These are phyloP conservation scores for Hydrozoanthus gracilis DNA, from an alignment of 92 coral and sea anemone genomes.

Conservation along the genomic window DNA sequence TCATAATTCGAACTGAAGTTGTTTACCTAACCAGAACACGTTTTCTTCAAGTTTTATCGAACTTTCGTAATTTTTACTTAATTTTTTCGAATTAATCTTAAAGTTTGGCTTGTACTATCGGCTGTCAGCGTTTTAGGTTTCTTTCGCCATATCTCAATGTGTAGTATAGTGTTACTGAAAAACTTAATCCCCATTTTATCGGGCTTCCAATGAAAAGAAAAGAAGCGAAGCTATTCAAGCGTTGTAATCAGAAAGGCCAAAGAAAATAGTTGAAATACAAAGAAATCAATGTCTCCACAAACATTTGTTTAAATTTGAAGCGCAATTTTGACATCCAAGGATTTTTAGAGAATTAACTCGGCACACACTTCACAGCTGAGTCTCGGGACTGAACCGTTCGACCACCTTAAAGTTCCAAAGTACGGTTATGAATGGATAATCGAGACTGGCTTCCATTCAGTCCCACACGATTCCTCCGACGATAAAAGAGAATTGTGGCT, in stretches of 20 bases:
- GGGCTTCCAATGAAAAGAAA: background rate
- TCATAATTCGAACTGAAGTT: no score
- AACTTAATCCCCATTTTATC: slow-evolving; percentile 9
- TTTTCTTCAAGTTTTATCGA: no score
- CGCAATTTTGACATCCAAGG: background rate
- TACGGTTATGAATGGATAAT: slow-evolving; percentile 12
- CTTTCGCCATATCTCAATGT: no score
- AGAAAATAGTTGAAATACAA: no score
- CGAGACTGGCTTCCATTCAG: background rate
- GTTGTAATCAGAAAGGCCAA: background rate
- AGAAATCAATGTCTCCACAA: background rate
- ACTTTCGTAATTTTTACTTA: no score
- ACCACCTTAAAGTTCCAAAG: background rate
- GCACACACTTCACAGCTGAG: no score
- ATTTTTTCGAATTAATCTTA: no score
- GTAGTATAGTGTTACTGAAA: background rate
- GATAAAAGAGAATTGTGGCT: background rate
- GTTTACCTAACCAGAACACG: no score
- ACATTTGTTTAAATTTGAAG: background rate
- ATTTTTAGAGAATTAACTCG: background rate
- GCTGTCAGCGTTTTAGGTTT: no score
- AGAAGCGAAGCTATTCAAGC: background rate
- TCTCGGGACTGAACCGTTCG: no score
- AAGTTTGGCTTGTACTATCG: no score
- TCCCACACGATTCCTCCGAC: background rate